These are phyloP conservation scores for Probosciger aterrimus DNA, from an alignment of 2,113 vertebrate genomes.

Conservation along the genomic window DNA sequence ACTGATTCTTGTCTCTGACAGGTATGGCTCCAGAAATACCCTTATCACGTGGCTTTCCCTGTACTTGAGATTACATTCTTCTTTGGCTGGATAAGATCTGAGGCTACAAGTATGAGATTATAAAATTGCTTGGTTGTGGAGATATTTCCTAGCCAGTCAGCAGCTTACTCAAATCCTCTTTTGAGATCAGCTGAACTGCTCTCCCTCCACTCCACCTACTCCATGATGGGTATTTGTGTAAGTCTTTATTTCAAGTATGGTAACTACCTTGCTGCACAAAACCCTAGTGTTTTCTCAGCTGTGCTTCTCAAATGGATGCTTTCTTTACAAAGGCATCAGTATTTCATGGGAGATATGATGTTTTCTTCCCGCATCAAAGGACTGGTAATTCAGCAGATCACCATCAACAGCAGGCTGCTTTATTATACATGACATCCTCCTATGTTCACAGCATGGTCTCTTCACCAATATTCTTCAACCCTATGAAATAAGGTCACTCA, in stretches of 20 bases:
- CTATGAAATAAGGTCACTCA: neutral
- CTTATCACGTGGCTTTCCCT: neutral
- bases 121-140: neutral
- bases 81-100: neutral
- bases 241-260: accelerated
- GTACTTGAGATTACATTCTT: neutral
- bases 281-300: neutral
- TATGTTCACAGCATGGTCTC: neutral
- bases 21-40: neutral
- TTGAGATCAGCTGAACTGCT: neutral
- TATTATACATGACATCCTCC: neutral
- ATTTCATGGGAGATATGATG: neutral
- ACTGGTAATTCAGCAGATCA: neutral
- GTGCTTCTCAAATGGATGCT: neutral
- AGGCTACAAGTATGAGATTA: neutral
- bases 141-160: neutral
- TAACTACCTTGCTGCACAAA: neutral
- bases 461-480: neutral
- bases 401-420: slow-evolving; percentile 6
- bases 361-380: neutral
- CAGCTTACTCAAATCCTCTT: slow-evolving; percentile 25
- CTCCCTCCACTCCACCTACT: neutral
- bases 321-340: neutral
- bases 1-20: neutral
- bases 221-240: neutral